Percentiles rank a stretch among this genome's conserved stretches.
These are phyloP conservation scores for Morone saxatilis DNA, from an alignment of 2,113 vertebrate genomes.

Conservation along the genomic window DNA sequence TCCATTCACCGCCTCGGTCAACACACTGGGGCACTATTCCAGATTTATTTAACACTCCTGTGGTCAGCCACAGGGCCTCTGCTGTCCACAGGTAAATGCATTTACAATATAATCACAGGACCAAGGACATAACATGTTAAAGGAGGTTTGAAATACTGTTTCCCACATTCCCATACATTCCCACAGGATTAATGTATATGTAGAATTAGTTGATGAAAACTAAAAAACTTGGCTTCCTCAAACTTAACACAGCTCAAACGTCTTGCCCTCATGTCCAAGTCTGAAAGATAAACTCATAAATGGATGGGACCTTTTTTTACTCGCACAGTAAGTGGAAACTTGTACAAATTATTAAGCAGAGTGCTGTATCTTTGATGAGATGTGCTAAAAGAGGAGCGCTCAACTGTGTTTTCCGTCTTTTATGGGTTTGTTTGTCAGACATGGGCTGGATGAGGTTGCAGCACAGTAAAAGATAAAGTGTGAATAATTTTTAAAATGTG, in stretches of 20 bases:
- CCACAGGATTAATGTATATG: neutral
- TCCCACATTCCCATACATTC: neutral
- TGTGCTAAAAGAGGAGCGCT: constrained; percentile 21
- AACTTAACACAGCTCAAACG: neutral
- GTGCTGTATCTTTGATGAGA: constrained; percentile 24
- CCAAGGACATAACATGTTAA: neutral
- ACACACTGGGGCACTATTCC: neutral
- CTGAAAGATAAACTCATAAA: neutral
- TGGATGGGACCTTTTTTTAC: neutral
- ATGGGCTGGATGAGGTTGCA: constrained; percentile 25
- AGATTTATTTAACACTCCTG: neutral
- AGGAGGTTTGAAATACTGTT: neutral
- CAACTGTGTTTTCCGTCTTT: constrained; percentile 42
- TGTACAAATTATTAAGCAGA: neutral
- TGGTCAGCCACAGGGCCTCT: neutral
- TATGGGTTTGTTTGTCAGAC: constrained; percentile 63
- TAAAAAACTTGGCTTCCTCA: neutral
- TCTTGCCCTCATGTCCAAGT: neutral
- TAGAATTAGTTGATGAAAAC: neutral
- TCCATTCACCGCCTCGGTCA: neutral
- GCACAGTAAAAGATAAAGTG: constrained; percentile 51
- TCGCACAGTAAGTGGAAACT: neutral
- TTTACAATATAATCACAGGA: neutral
- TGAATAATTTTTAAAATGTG: constrained; percentile 13
- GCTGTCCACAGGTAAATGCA: neutral